These are phyloP conservation scores for Brenthis daphne DNA, from an alignment of 2,888 invertebrate genomes.

Conservation along the genomic window DNA sequence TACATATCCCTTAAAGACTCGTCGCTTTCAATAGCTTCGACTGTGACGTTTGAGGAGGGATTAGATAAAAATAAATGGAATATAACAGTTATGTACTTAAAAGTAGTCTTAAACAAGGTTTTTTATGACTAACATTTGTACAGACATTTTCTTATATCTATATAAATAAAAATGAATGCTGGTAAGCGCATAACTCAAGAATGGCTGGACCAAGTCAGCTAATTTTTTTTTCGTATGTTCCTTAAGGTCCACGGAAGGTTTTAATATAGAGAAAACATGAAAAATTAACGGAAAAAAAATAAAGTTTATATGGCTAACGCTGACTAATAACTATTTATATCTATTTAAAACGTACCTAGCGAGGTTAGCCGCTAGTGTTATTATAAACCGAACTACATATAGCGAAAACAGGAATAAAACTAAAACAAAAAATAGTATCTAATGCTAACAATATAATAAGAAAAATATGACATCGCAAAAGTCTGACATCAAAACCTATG, in stretches of 20 bases:
- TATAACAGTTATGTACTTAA: background rate
- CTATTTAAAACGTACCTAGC: too few relatives aligned
- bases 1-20: slow-evolving; percentile 61
- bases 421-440: background rate
- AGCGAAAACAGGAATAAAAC: background rate
- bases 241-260: too few relatives aligned
- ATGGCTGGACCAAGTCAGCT: too few relatives aligned
- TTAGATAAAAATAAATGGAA: slow-evolving; percentile 44
- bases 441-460: background rate
- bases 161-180: too few relatives aligned
- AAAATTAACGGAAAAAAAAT: too few relatives aligned
- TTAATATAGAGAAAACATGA: too few relatives aligned
- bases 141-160: background rate
- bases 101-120: slow-evolving; percentile 2
- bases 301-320: too few relatives aligned
- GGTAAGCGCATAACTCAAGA: too few relatives aligned
- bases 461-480: slow-evolving; percentile 6
- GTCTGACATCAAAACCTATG: slow-evolving; percentile 22
- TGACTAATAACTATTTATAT: too few relatives aligned
- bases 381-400: background rate
- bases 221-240: too few relatives aligned
- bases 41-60: slow-evolving; percentile 68
- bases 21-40: slow-evolving; percentile 49
- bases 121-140: slow-evolving; percentile 11
- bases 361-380: too few relatives aligned